Evolutionary conservation across 2,113 vertebrate genomes (phyloP), one percentile per base, ranked within the genome.

Genomic region (Malurus melanocephalus): DNA sequence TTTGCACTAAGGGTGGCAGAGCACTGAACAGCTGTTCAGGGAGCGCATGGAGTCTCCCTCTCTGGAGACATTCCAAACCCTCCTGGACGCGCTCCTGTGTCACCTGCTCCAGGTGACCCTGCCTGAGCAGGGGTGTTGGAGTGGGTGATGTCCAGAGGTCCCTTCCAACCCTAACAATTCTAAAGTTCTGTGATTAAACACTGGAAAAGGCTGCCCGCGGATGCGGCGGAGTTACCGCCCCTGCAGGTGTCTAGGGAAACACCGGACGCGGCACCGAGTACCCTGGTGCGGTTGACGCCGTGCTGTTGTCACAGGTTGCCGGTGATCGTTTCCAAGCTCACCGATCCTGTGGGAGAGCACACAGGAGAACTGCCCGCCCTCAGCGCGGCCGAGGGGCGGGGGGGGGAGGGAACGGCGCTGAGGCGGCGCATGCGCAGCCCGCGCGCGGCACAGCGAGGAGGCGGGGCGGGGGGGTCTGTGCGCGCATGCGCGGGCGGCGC

Each of bases 301-400:
- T 0, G n/a, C 1, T 7, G 32, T 3, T 4, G 5, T 8, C 11
- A 6, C 0, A 7, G 11, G n/a, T 1, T 7, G 7, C 27, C 27
- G 11, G 7, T 0, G 6, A 0, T 9, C 16, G 12, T 6, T 8
- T 0, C 21, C 26, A 12, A 1, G 4, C 21, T 2, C 30, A 3
- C 0, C 0, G 32, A 3, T 1, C 0, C 52, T 6, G 17, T 0
- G 61, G 22, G 9, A 35, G 32, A 26, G 16, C 13, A 1, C 6
- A 20, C 11, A 12, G 4, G 18, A 3, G 0, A 0, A 0, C n/a
- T 1, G 3, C 26, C 38, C 33, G 23, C 80, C 49, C 68, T 42
- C 59, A 64, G 48, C 27, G n/a, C 40, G 26, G 26, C 13, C 8
- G 22, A 3, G 22, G 27, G 13, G 35, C 16, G 24, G 46, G 19